Conservation (phyloP, 2,888 invertebrate species). For the Aphelenchoides bicaudatus region DNA sequence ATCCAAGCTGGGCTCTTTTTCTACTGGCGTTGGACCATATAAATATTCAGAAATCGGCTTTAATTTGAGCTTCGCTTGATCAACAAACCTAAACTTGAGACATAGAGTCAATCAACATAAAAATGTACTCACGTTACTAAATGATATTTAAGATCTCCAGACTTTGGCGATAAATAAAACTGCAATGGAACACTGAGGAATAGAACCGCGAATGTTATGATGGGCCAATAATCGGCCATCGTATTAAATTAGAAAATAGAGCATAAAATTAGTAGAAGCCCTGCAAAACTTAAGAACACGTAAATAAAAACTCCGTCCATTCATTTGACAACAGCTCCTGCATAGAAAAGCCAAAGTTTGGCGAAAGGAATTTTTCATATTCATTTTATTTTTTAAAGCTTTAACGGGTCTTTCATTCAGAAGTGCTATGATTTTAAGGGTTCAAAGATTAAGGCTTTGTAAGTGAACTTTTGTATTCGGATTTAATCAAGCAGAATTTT, state of each 20-base stretch:
- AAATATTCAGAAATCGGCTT: not conserved
- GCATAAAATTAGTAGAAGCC: too few species aligned
- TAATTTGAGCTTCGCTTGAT: not conserved
- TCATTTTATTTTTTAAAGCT: too few species aligned
- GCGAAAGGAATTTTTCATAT: too few species aligned
- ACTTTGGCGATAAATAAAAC: constrained; percentile 40
- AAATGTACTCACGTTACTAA: constrained; percentile 25
- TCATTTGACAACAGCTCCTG: too few species aligned
- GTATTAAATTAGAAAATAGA: constrained; percentile 11
- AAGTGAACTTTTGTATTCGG: too few species aligned
- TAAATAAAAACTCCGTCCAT: too few species aligned
- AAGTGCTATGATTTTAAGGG: too few species aligned
- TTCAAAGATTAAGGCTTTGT: too few species aligned
- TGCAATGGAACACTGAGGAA: constrained; percentile 45
- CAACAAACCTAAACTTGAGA: constrained; percentile 12
- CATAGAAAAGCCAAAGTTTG: too few species aligned
- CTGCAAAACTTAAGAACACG: too few species aligned
- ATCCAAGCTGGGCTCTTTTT: not conserved
- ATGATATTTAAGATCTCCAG: constrained; percentile 42
- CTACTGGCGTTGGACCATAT: not conserved
- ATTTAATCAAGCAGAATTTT: too few species aligned
- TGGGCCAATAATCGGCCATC: constrained; percentile 38
- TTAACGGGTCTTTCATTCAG: too few species aligned
- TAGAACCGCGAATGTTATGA: constrained; percentile 36
- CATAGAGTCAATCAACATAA: not conserved